Conservation (phyloP, 1,140 invertebrate genomes). For the Euglossa dilemma region DNA sequence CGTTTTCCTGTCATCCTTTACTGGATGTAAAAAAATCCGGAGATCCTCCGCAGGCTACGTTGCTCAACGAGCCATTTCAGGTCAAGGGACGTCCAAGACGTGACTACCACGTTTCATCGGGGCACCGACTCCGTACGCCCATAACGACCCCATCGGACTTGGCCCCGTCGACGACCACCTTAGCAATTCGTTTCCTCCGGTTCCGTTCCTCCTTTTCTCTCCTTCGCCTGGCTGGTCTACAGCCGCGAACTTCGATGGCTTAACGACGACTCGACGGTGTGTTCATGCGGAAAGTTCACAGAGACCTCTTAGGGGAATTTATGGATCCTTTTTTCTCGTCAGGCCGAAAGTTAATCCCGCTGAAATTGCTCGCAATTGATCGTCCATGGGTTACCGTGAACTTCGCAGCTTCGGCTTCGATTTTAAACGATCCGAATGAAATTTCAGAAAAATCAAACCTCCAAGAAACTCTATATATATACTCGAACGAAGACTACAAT, state of each 20-base stretch:
- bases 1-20: no score
- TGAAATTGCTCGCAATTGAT: slow-evolving; percentile 23
- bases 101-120: no score
- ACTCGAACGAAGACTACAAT: no score
- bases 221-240: not conserved
- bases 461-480: no score
- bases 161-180: slow-evolving; percentile 17
- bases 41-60: not conserved
- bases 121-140: not conserved
- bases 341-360: not conserved
- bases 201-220: not conserved
- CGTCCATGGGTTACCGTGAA: not conserved
- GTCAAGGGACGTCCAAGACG: no score
- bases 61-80: not conserved
- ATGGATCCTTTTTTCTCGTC: slow-evolving; percentile 4
- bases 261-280: slow-evolving; percentile 36
- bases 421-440: not conserved
- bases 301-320: slow-evolving; percentile 29
- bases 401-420: not conserved
- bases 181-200: slow-evolving; percentile 38
- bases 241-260: slow-evolving; percentile 28
- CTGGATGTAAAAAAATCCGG: no score
- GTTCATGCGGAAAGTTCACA: slow-evolving; percentile 36
- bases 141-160: slow-evolving; percentile 5
- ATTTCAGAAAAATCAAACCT: no score